Conservation (phyloP, 1,140 invertebrate genomes). For the Zophobas morio region DNA sequence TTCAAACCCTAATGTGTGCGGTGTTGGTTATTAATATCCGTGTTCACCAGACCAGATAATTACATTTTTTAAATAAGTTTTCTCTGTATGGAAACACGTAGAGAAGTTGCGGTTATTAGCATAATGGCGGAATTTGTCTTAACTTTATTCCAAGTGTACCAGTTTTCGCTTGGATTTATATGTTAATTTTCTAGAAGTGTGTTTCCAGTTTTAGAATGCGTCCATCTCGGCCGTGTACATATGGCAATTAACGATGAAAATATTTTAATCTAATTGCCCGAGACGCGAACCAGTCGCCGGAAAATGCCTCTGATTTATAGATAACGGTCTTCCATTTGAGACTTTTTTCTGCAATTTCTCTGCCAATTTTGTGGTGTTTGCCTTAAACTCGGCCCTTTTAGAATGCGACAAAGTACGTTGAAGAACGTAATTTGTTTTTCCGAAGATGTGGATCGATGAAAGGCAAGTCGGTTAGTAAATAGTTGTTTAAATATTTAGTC, state of each 20-base stretch:
- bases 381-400: background rate
- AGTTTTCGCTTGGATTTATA: constrained; percentile 38
- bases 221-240: constrained; percentile 30
- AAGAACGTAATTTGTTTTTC: constrained; percentile 28
- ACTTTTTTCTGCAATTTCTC: background rate
- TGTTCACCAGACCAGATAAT: constrained; percentile 52
- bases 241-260: constrained; percentile 40
- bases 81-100: constrained; percentile 38
- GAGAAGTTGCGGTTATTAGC: constrained; percentile 40
- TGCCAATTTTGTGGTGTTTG: too few species aligned
- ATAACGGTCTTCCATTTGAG: background rate
- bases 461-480: constrained; percentile 19
- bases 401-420: constrained; percentile 2
- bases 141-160: constrained; percentile 38
- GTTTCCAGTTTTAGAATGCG: constrained; percentile 39
- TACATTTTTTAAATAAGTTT: constrained; percentile 45
- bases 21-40: constrained; percentile 43
- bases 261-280: constrained; percentile 41
- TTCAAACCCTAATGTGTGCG: constrained; percentile 16
- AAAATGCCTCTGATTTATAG: constrained; percentile 22
- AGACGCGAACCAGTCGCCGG: constrained; percentile 18
- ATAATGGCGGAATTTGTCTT: constrained; percentile 35
- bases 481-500: constrained; percentile 25
- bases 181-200: constrained; percentile 42
- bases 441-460: constrained; percentile 31